Conservation (phyloP, 2,888 invertebrate species). For the Epiblema foenella region DNA sequence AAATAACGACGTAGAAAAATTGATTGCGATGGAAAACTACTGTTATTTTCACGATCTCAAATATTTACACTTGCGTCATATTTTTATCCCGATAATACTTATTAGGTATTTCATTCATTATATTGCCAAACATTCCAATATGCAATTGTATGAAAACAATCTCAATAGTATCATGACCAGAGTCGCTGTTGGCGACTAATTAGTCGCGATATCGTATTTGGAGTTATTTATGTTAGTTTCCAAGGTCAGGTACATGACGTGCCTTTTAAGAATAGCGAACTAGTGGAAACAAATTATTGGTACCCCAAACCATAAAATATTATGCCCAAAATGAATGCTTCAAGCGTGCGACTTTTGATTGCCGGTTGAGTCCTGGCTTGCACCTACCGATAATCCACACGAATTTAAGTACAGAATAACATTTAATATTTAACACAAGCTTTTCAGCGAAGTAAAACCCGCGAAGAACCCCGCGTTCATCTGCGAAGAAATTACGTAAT, state of each 20-base stretch:
- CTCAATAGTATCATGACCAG: slow-evolving; percentile 12
- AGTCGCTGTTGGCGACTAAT: slow-evolving; percentile 24
- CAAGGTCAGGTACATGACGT: slow-evolving; percentile 27
- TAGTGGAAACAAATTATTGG: not conserved
- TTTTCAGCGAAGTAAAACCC: not conserved
- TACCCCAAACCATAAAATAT: not conserved
- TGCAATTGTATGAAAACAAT: slow-evolving; percentile 31
- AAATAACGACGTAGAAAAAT: too few relatives aligned
- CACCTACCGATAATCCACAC: not conserved
- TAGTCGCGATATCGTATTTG: slow-evolving; percentile 39
- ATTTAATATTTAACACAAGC: not conserved
- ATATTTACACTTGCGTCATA: not conserved
- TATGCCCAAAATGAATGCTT: too few relatives aligned
- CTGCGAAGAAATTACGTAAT: too few relatives aligned
- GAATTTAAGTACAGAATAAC: not conserved
- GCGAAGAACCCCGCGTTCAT: not conserved
- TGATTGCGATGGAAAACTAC: not conserved
- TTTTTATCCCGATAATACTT: not conserved
- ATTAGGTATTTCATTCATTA: not conserved
- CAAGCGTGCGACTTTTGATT: too few relatives aligned
- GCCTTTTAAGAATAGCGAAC: slow-evolving; percentile 20
- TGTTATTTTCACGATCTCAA: not conserved
- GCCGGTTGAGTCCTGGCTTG: not conserved
- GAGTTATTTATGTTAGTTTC: slow-evolving; percentile 32
- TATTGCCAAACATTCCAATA: slow-evolving; percentile 16